Evolutionary conservation across 2,888 invertebrate genomes (phyloP), one percentile per base, ranked within the genome.

Genomic region (Aromia moschata): DNA sequence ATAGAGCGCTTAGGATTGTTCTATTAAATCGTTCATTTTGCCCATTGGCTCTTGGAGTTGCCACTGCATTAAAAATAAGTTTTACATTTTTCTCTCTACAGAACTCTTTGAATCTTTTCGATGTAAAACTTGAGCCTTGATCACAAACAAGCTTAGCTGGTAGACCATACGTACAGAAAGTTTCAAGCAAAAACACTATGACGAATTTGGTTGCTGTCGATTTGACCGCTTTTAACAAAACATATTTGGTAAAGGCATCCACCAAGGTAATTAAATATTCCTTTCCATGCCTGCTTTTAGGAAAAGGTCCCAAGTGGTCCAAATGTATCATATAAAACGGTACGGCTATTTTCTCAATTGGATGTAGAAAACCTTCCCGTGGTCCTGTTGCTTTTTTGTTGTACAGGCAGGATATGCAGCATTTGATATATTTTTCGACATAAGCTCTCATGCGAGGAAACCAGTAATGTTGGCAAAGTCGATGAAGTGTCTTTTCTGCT

Each of bases 301-400:
- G 58, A 80, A 81, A 41, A 2, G 79, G 80, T 1, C 80, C 79
- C 1, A 81, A 52, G 60, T 81, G 80, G 62, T 82, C 81, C 0
- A 81, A 9, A 10, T 41, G 41, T 1, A 41, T 47, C 0, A 77
- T 79, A 45, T 80, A 73, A 31, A 83, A 78, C 0, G 80, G 80
- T 5, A 70, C 65, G 0, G 69, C 56, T 4, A 73, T 65, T 55
- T 81, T 81, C n/a, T 73, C 70, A 15, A 81, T 81, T 0, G 79
- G 76, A 47, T 80, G 72, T n/a, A 81, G 58, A 12, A 66, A 63
- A 5, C 80, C 80, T 56, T 73, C 16, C 14, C 17, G 15, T 1
- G 38, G 69, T 52, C 1, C 65, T n/a, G n/a, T n/a, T n/a, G n/a
- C n/a, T n/a, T n/a, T 57, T 60, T 81, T 80, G 15, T 72, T 67